Percentiles rank a stretch among this genome's conserved stretches.
These are phyloP conservation scores for Cyphomyrus plagiostoma DNA, from an alignment of 2,113 vertebrate species.

Conservation along the genomic window DNA sequence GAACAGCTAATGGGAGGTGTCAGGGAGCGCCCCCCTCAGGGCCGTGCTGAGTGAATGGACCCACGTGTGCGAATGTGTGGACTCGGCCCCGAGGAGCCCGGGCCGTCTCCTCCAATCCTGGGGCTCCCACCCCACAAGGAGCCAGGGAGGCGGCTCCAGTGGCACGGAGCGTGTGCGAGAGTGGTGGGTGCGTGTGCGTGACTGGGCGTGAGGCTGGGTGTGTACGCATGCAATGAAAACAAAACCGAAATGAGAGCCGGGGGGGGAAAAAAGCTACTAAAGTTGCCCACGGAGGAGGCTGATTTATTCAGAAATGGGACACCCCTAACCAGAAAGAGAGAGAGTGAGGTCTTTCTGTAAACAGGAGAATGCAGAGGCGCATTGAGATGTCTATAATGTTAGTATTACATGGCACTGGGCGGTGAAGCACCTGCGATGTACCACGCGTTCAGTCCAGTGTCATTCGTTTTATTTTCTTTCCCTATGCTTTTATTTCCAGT, in stretches of 20 bases:
- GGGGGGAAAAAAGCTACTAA: conserved; percentile 41
- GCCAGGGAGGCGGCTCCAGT: conserved; percentile 65
- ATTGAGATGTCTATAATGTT: conserved; percentile 60
- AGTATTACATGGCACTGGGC: conserved; percentile 95
- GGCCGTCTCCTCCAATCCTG: conserved; percentile 70
- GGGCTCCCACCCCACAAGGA: conserved; percentile 51
- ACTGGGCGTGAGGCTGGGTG: conserved; percentile 68
- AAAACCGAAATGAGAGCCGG: conserved; percentile 13
- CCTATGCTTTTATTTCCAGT: conserved; percentile 69
- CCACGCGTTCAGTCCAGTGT: conserved; percentile 79
- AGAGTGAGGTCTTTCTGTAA: conserved; percentile 55
- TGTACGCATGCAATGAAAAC: conserved; percentile 73
- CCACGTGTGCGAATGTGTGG: conserved; percentile 86
- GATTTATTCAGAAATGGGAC: conserved; percentile 55
- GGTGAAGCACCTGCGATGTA: conserved; percentile 57
- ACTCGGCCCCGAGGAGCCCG: conserved; percentile 76
- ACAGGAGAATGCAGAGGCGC: conserved; percentile 57
- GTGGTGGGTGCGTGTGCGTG: conserved; percentile 57
- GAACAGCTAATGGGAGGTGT: conserved; percentile 48
- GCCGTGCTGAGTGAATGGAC: conserved; percentile 91
- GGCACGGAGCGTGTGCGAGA: conserved; percentile 80
- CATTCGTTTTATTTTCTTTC: conserved; percentile 19
- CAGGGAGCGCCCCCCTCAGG: conserved; percentile 61
- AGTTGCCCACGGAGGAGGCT: conserved; percentile 74
- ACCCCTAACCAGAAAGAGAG: conserved; percentile 67